Evolutionary conservation across 2,888 invertebrate genomes (phyloP), one percentile per base, ranked within the genome.

Genomic region (Drosophila kambysellisi): DNA sequence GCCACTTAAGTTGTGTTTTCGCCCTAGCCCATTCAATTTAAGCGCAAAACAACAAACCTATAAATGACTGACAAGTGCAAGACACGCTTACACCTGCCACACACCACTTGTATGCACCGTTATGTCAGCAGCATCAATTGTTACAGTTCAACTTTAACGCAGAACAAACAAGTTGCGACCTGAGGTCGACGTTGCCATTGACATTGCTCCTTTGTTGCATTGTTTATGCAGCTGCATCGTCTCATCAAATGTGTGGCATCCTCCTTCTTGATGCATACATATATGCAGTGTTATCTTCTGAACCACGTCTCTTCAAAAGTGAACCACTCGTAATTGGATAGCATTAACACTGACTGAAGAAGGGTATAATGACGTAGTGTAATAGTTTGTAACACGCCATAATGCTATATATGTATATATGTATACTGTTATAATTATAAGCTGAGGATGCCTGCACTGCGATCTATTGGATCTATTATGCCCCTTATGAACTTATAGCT

Each of bases 171-270:
- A 51, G 30, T 56, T 37, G 54, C 54, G 57, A 58, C 59, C 58
- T 54, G 61, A 53, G 54, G 59, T 32, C 56, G 58, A 62, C 61
- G 57, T 33, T 68, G 69, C 66, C 70, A 73, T 74, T 78, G 78
- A 70, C 63, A 79, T 73, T 68, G 70, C 78, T 70, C 82, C 77
- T 64, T 65, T 67, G 82, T 59, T 76, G 79, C 77, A 39, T 76
- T 87, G 89, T 90, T 87, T 81, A 77, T 78, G 87, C 87, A 90
- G 89, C 90, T 86, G 88, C 72, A 50, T 41, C 50, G 25, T 56
- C 58, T 25, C 53, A 53, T 60, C 54, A 79, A 65, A 60, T 51
- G 43, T 32, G 50, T 52, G 41, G 33, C 20, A 35, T 76, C 59
- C 57, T 66, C 43, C 35, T 57, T 20, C 11, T n/a, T 30, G 17